These are phyloP conservation scores for Blera fallax DNA, from an alignment of 2,888 invertebrate genomes.

Conservation along the genomic window DNA sequence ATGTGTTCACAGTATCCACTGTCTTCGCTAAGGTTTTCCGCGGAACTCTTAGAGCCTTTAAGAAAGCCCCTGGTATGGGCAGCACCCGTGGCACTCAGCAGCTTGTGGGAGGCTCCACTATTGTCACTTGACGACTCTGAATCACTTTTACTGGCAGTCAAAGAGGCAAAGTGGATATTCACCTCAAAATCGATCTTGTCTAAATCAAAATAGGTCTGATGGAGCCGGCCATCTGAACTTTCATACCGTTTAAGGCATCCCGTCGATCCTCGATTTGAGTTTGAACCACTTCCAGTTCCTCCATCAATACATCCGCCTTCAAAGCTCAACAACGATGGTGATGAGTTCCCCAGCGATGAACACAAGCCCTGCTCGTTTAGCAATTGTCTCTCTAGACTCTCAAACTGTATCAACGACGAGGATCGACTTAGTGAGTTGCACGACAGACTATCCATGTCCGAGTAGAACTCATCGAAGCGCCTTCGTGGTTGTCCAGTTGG, in stretches of 20 bases:
- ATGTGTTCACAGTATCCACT: slow-evolving; percentile 87
- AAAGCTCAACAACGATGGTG: slow-evolving; percentile 80
- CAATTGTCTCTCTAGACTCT: slow-evolving; percentile 89
- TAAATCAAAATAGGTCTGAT: slow-evolving; percentile 80
- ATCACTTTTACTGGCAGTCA: slow-evolving; percentile 50
- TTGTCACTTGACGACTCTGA: slow-evolving; percentile 71
- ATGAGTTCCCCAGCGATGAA: slow-evolving; percentile 79
- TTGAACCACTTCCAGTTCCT: slow-evolving; percentile 74
- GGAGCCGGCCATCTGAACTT: slow-evolving; percentile 78
- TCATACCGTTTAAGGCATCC: slow-evolving; percentile 79
- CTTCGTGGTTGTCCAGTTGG: slow-evolving; percentile 72
- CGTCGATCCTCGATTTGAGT: slow-evolving; percentile 78
- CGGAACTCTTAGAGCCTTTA: slow-evolving; percentile 84
- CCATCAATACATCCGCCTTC: slow-evolving; percentile 74
- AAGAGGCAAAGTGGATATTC: slow-evolving; percentile 73
- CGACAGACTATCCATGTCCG: slow-evolving; percentile 82
- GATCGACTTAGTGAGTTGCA: slow-evolving; percentile 88
- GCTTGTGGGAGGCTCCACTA: slow-evolving; percentile 73
- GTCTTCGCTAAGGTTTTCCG: slow-evolving; percentile 91
- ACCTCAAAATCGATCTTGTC: slow-evolving; percentile 80
- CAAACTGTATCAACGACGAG: slow-evolving; percentile 92
- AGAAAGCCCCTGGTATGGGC: slow-evolving; percentile 51
- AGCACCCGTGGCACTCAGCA: slow-evolving; percentile 30
- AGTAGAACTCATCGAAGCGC: slow-evolving; percentile 81
- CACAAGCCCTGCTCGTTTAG: slow-evolving; percentile 81